Conservation (phyloP, 2,113 vertebrate genomes). For the Theropithecus gelada region DNA sequence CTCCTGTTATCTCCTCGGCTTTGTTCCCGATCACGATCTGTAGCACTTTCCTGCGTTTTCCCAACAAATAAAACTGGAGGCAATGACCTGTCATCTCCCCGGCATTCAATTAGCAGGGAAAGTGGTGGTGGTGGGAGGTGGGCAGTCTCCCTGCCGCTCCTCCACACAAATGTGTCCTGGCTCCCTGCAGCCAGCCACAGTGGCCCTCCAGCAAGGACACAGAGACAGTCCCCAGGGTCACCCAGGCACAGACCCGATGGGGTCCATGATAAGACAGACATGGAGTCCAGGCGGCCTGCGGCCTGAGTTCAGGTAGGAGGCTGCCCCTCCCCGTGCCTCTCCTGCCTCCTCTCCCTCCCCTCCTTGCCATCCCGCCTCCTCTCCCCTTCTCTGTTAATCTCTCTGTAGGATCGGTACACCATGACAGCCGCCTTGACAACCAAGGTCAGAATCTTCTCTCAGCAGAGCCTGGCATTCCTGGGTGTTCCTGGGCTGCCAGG, state of each 20-base stretch:
- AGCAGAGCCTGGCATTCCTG: too few relatives aligned
- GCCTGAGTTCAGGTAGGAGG: neutral
- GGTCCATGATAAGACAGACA: neutral
- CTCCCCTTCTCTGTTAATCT: neutral
- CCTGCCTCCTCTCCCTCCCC: fast-evolving
- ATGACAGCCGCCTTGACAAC: neutral
- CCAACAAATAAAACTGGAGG: neutral
- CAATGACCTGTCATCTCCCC: neutral
- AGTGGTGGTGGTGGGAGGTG: fast-evolving
- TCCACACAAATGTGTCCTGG: fast-evolving
- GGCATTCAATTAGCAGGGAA: neutral
- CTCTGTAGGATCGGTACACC: neutral
- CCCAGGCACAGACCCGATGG: fast-evolving
- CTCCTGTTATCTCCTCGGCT: neutral
- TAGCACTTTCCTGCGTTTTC: neutral
- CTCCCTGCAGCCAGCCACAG: neutral
- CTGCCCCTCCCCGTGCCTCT: fast-evolving
- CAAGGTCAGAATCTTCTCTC: neutral
- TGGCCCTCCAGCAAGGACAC: neutral
- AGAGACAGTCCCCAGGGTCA: neutral
- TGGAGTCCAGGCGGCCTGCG: fast-evolving
- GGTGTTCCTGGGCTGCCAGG: neutral
- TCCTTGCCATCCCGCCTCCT: fast-evolving
- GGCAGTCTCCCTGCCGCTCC: fast-evolving
- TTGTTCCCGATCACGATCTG: neutral